Conservation (phyloP, 2,888 invertebrate species). For the Rhopalosiphum nymphaeae region DNA sequence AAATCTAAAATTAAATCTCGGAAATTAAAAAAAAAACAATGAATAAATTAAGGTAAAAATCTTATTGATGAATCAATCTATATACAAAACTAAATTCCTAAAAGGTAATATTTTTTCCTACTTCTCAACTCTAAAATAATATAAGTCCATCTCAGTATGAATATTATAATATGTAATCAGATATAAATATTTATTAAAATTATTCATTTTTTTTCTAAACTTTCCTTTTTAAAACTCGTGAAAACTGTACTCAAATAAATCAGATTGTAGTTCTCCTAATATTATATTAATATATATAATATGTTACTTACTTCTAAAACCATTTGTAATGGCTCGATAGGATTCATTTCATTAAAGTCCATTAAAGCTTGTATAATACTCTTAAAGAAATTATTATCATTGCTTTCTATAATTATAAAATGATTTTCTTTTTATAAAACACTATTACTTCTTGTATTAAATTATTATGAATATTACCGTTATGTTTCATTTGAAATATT, state of each 20-base stretch:
- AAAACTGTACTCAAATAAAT: background rate
- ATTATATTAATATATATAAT: background rate
- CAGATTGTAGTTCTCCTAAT: background rate
- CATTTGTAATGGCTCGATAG: constrained; percentile 92
- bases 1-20: too few species aligned
- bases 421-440: background rate
- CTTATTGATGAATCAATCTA: background rate
- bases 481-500: constrained; percentile 89
- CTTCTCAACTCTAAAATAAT: background rate
- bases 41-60: too few species aligned
- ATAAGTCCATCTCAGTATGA: background rate
- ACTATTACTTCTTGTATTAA: background rate
- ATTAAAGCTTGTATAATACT: constrained; percentile 93
- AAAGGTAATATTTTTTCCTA: background rate
- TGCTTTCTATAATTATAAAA: constrained; percentile 73
- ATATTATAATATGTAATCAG: background rate
- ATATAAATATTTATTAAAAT: background rate
- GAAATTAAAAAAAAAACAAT: too few species aligned
- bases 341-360: constrained; percentile 96
- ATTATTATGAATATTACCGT: constrained; percentile 57
- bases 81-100: constrained; percentile 41
- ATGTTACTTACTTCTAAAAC: constrained; percentile 80
- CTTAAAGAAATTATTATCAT: constrained; percentile 88
- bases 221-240: background rate
- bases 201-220: too few species aligned